phyloP scores from a whole-genome alignment of 2,113 vertebrate genomes.

The Oceanites oceanicus region DNA sequence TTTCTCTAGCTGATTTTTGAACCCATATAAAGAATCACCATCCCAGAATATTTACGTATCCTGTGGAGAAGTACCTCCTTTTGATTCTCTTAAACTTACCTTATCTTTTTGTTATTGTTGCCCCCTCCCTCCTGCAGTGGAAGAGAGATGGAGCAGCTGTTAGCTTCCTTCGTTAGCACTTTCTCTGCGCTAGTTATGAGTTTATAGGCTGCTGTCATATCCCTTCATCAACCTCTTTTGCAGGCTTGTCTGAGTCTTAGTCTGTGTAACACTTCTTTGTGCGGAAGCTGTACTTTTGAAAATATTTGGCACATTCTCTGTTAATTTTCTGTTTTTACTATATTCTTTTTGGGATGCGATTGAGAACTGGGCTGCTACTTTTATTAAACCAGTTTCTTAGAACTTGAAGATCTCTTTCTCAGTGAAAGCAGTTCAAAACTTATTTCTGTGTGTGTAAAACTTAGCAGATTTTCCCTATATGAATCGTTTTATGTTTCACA shows the following conservation, averaged over 20 bases:
- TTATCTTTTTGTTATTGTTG: background rate
- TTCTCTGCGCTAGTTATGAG: background rate
- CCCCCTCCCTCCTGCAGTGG: background rate
- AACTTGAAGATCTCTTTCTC: background rate
- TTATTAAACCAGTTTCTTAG: background rate
- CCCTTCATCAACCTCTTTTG: background rate
- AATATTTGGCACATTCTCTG: background rate
- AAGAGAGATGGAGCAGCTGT: background rate
- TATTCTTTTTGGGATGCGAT: background rate
- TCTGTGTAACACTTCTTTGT: background rate
- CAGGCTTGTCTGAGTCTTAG: background rate
- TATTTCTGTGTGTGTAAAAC: background rate
- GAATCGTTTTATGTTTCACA: background rate
- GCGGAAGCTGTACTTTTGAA: background rate
- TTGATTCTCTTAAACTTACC: background rate
- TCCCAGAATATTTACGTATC: background rate
- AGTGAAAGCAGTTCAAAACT: background rate
- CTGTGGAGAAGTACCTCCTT: background rate
- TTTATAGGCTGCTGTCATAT: background rate
- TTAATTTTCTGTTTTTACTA: background rate
- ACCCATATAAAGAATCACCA: background rate
- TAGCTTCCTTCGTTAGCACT: background rate
- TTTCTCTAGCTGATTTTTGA: background rate
- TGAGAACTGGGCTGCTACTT: background rate
- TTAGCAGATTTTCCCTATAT: background rate